Base-by-base conservation (phyloP, 2,113 vertebrate species). In the Gasterosteus nipponicus region DNA sequence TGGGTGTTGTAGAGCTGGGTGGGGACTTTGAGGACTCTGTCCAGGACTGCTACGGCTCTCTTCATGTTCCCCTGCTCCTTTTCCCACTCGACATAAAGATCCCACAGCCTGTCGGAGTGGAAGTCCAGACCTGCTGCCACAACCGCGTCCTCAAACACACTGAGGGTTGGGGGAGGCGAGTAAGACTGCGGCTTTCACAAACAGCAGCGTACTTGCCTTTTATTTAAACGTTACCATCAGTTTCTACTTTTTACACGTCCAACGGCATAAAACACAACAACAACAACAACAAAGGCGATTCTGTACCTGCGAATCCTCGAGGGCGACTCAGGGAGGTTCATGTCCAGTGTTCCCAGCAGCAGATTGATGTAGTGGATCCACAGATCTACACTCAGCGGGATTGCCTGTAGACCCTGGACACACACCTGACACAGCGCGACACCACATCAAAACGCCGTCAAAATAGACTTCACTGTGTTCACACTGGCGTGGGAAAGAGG, bases 281-380 rank as follows among this genome's bases (percentile, higher is more conserved):
- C 1, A 26, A 26, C 22, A 42, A n/a, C n/a, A n/a, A n/a, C n/a
- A 31, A 62, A 53, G 0, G 26, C 3, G 0, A 35, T n/a, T 65
- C 31, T 42, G 2, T 4, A 96, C 96, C 94, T 92, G 51, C 94
- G 95, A 69, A 96, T 94, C 53, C 92, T 93, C 10, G 69, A 77
- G 2, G 89, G 78, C 2, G 96, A 94, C 19, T 96, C 94, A 0
- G 93, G 91, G 39, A 93, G 84, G 58, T 93, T 94, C 92, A 94
- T 95, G 67, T 96, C 93, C 29, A 96, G 79, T 0, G 93, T 95
- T 63, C 94, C 93, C 47, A 95, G 91, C 58, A 96, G 84, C 22
- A 94, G 93, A 78, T 94, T 94, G 75, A 97, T 94, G 77, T 96
- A 97, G 77, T 96, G 95, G 71, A 96, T 95, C 96, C 96, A 97